These are phyloP conservation scores for Phlogophora meticulosa DNA, from an alignment of 2,888 invertebrate genomes.

Conservation along the genomic window DNA sequence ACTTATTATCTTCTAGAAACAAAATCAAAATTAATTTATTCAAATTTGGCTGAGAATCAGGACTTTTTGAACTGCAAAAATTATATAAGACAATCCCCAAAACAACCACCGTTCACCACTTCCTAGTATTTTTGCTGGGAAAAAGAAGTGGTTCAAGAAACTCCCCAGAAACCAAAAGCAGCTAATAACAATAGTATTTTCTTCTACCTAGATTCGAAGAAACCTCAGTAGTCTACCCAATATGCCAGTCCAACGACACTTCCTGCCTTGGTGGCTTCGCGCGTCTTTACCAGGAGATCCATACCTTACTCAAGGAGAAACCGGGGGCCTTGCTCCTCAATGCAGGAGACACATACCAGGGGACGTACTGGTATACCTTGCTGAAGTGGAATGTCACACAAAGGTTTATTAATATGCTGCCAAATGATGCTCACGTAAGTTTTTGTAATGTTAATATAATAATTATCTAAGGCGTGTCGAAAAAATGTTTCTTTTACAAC, in stretches of 20 bases:
- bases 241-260: constrained; percentile 87
- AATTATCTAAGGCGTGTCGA: background rate
- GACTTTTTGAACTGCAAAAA: too few relatives aligned
- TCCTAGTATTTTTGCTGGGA: too few relatives aligned
- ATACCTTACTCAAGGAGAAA: constrained; percentile 83
- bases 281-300: constrained; percentile 91
- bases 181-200: background rate
- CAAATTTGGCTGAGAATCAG: too few relatives aligned
- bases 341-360: constrained; percentile 96
- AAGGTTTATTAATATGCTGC: constrained; percentile 94
- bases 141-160: too few relatives aligned
- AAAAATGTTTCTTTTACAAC: too few relatives aligned
- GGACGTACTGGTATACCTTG: constrained; percentile 95
- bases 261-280: constrained; percentile 93
- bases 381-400: constrained; percentile 94
- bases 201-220: constrained; percentile 90
- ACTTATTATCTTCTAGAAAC: too few relatives aligned
- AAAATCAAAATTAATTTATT: too few relatives aligned
- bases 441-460: too few relatives aligned
- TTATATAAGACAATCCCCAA: too few relatives aligned
- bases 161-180: background rate
- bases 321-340: constrained; percentile 93
- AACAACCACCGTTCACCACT: too few relatives aligned
- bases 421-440: constrained; percentile 95
- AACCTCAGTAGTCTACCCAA: constrained; percentile 89